Conservation (phyloP, 2,797 vertebrate species). For the Peromyscus nudipes region DNA sequence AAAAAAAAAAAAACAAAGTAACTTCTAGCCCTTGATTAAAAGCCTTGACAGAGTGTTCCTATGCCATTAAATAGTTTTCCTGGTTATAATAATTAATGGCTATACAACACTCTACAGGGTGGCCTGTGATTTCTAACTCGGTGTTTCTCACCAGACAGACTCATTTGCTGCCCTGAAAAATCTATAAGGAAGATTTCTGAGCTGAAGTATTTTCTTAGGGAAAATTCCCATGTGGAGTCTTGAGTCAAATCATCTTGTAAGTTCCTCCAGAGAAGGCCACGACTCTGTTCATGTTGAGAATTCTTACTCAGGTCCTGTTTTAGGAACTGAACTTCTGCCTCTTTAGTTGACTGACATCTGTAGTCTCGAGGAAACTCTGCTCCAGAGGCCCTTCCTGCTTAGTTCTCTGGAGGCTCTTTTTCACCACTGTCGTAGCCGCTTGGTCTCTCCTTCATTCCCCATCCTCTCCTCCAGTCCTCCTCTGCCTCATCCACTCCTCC, state of each 20-base stretch:
- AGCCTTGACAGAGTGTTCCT: slow-evolving; percentile 28
- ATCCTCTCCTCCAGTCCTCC: too few relatives aligned
- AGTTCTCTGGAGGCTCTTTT: too few relatives aligned
- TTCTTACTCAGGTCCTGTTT: not conserved
- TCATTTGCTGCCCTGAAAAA: not conserved
- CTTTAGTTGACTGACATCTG: not conserved
- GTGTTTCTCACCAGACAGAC: not conserved
- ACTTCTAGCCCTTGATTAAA: slow-evolving; percentile 1
- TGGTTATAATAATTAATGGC: slow-evolving; percentile 47
- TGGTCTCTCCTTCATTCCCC: too few relatives aligned
- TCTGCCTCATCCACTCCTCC: too few relatives aligned
- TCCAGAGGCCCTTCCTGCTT: too few relatives aligned
- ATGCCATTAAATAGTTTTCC: not conserved
- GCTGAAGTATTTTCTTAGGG: slow-evolving; percentile 1
- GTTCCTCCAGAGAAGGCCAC: not conserved
- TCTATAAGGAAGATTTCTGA: slow-evolving; percentile 22
- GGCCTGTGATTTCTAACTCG: slow-evolving; percentile 33
- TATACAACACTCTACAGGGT: not conserved
- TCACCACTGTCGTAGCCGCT: too few relatives aligned
- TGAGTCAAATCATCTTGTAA: not conserved
- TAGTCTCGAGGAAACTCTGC: too few relatives aligned
- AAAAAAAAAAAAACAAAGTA: not conserved
- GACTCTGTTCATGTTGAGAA: not conserved
- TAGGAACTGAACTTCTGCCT: not conserved
- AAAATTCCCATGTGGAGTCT: not conserved